Conservation (phyloP, 1,140 invertebrate species). For the Brachystomella parvula region DNA sequence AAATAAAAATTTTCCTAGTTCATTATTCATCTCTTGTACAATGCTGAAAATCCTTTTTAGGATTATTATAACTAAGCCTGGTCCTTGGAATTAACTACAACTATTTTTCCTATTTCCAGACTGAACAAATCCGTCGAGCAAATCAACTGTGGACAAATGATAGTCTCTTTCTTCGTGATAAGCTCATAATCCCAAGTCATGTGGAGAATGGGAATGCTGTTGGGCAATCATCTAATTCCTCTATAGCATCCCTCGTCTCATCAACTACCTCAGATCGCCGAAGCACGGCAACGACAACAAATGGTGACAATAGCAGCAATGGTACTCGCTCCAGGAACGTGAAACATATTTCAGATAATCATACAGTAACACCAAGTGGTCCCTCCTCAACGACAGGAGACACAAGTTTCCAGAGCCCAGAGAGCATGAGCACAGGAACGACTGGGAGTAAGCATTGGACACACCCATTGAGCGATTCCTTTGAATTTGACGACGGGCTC, state of each 20-base stretch:
- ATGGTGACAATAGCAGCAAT: constrained; percentile 47
- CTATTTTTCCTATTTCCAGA: constrained; percentile 49
- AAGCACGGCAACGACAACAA: constrained; percentile 45
- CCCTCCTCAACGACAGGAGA: constrained; percentile 17
- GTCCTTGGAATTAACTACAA: background rate
- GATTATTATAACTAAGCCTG: constrained; percentile 21
- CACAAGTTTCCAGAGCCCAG: background rate
- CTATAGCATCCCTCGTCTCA: constrained; percentile 10
- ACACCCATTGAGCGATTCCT: constrained; percentile 33
- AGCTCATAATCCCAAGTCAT: constrained; percentile 61
- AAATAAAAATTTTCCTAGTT: no score
- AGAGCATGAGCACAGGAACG: constrained; percentile 16
- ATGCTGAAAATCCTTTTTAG: no score
- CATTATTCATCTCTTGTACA: no score
- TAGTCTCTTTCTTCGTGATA: constrained; percentile 75
- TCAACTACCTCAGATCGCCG: background rate
- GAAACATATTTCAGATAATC: background rate
- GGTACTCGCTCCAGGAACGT: background rate
- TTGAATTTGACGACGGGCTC: constrained; percentile 28
- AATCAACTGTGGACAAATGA: constrained; percentile 82
- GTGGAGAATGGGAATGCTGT: constrained; percentile 11
- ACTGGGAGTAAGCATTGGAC: constrained; percentile 18
- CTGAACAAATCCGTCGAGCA: constrained; percentile 76
- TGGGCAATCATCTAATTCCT: constrained; percentile 10
- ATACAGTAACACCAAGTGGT: background rate